phyloP scores from a whole-genome alignment of 2,113 vertebrate genomes.

The Motacilla tschutschensis region DNA sequence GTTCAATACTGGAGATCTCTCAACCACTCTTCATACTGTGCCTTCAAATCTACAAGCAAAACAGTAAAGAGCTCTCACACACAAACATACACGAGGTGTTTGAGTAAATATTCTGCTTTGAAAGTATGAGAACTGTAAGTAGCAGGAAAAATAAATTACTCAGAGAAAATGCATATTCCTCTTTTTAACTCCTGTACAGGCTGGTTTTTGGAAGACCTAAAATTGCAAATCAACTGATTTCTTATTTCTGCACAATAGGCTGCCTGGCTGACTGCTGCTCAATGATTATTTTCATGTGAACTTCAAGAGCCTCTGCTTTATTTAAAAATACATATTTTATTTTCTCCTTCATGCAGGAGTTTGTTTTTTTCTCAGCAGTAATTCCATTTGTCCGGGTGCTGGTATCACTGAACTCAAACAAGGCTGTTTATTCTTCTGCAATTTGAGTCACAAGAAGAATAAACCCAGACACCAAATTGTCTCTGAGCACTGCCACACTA shows the following conservation, averaged over 20 bases:
- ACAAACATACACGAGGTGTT: accelerated
- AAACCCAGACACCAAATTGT: neutral
- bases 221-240: neutral
- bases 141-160: neutral
- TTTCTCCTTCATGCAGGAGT: neutral
- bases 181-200: neutral
- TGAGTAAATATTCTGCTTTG: neutral
- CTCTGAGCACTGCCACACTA: neutral
- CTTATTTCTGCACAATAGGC: neutral
- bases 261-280: neutral
- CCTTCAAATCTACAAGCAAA: neutral
- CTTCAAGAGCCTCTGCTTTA: neutral
- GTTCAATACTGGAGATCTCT: neutral
- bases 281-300: neutral
- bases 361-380: neutral
- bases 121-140: neutral
- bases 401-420: neutral
- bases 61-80: neutral
- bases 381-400: neutral
- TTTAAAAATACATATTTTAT: neutral
- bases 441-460: neutral
- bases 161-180: neutral
- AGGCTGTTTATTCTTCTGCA: neutral
- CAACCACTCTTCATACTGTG: accelerated
- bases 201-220: neutral